Evolutionary conservation across 2,113 vertebrate genomes (phyloP).

Genomic region (Erythrolamprus reginae): DNA sequence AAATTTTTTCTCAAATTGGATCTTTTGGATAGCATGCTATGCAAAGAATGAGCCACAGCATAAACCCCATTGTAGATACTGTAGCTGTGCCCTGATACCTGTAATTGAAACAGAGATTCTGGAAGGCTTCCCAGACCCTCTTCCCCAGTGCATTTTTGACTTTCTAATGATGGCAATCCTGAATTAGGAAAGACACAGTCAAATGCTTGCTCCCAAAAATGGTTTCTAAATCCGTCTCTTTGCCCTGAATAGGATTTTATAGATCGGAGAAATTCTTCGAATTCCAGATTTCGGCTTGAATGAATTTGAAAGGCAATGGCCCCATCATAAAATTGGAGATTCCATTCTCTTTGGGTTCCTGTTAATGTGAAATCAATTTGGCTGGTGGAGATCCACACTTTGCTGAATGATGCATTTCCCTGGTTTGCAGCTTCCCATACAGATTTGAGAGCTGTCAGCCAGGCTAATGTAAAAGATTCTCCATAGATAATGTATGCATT

Average conservation of each 20-base stretch:
- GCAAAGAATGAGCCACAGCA: background rate
- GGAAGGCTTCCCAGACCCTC: background rate
- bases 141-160: background rate
- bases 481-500: background rate
- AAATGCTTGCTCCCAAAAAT: constrained; percentile 13
- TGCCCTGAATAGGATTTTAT: background rate
- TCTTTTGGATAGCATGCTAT: background rate
- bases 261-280: background rate
- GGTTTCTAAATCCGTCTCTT: background rate
- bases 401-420: background rate
- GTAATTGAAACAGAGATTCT: background rate
- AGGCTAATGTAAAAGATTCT: background rate
- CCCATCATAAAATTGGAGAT: background rate
- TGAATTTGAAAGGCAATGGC: background rate
- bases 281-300: background rate
- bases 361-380: background rate
- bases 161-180: too few species aligned
- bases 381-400: background rate
- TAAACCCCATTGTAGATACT: background rate
- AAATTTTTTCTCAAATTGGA: background rate
- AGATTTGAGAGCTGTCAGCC: background rate
- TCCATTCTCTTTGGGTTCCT: background rate
- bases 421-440: background rate
- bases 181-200: background rate
- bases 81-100: background rate